Conservation (phyloP, 2,113 vertebrate species). For the Rhizomys pruinosus region DNA sequence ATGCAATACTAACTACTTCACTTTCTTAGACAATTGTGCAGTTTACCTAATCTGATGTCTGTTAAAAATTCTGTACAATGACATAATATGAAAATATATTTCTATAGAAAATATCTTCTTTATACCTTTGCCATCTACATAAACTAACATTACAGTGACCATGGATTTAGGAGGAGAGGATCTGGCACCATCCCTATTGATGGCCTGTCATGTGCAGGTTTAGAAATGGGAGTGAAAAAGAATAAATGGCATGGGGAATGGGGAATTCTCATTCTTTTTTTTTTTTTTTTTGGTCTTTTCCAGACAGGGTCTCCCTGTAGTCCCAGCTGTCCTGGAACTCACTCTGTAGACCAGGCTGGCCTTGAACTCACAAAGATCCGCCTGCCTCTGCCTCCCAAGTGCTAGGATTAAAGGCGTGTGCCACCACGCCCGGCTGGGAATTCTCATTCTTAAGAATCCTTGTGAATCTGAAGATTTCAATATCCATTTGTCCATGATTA, state of each 20-base stretch:
- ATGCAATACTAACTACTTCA: neutral
- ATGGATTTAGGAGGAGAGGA: neutral
- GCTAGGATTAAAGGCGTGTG: too few relatives aligned
- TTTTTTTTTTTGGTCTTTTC: too few relatives aligned
- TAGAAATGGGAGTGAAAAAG: neutral
- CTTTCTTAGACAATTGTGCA: neutral
- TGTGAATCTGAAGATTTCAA: constrained; percentile 81
- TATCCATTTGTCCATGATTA: constrained; percentile 82
- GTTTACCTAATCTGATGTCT: neutral
- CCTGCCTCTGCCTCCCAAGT: too few relatives aligned
- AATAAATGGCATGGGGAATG: neutral
- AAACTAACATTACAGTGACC: neutral
- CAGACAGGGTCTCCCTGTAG: too few relatives aligned
- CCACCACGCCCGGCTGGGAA: too few relatives aligned
- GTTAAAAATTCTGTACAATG: neutral
- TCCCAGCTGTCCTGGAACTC: too few relatives aligned
- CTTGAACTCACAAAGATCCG: too few relatives aligned
- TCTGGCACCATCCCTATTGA: neutral
- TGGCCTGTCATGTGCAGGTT: neutral
- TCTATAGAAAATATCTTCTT: neutral
- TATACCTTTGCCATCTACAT: neutral
- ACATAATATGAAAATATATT: neutral
- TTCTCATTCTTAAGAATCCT: constrained; percentile 75
- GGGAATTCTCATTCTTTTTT: constrained; percentile 65
- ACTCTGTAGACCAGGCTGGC: too few relatives aligned